Percentiles rank a stretch among this genome's conserved stretches.
These are phyloP conservation scores for Cosmorhoe ocellata DNA, from an alignment of 2,888 invertebrate species.

Conservation along the genomic window DNA sequence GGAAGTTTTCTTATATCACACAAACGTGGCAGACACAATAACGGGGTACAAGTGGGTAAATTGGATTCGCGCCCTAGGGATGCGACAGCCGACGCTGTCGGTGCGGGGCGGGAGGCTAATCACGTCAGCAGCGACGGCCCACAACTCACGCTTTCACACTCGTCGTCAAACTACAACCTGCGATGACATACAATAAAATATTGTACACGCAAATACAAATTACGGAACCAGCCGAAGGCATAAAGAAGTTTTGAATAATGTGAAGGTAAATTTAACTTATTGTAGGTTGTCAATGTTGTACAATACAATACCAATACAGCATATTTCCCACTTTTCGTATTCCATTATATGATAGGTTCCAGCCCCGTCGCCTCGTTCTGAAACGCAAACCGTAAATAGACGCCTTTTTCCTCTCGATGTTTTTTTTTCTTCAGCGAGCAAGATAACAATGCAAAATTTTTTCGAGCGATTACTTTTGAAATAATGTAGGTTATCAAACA, in stretches of 20 bases:
- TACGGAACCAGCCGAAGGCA: not conserved
- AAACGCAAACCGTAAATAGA: too few relatives aligned
- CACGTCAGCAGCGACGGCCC: constrained; percentile 34
- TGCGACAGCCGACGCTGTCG: constrained; percentile 43
- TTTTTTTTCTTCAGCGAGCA: too few relatives aligned
- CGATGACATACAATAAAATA: constrained; percentile 13
- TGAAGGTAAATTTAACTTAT: too few relatives aligned
- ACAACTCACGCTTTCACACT: constrained; percentile 27
- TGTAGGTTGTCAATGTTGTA: too few relatives aligned
- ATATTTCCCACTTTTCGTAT: too few relatives aligned
- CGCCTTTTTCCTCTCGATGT: too few relatives aligned
- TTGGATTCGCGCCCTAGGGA: constrained; percentile 71
- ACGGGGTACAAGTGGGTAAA: constrained; percentile 70
- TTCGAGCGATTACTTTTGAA: too few relatives aligned
- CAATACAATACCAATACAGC: too few relatives aligned
- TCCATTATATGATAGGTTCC: too few relatives aligned
- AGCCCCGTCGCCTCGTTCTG: too few relatives aligned
- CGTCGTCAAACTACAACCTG: constrained; percentile 27
- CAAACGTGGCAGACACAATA: constrained; percentile 60
- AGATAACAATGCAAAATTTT: too few relatives aligned
- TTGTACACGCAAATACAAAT: not conserved
- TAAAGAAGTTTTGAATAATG: not conserved
- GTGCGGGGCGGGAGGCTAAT: constrained; percentile 43
- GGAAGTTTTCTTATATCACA: constrained; percentile 52
- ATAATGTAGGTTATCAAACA: too few relatives aligned